Evolutionary conservation across 1,140 invertebrate genomes (phyloP).

Genomic region (Danaus melanippus): DNA sequence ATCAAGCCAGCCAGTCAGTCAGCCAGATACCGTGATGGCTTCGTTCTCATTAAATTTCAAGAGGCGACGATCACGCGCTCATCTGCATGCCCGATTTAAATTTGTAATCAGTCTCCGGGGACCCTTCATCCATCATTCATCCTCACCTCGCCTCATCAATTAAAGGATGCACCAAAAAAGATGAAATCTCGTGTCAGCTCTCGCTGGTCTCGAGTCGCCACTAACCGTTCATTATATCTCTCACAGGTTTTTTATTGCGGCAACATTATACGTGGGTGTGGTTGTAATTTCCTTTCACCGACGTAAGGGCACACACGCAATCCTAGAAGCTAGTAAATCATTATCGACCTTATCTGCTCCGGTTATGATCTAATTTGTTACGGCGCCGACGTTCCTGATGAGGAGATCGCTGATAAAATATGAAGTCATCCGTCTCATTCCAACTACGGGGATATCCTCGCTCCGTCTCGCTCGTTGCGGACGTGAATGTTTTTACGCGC

Average conservation of each 20-base stretch:
- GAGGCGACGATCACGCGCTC: conserved; percentile 34
- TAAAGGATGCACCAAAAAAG: conserved; percentile 58
- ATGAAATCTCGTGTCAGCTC: conserved; percentile 42
- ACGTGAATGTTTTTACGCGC: conserved; percentile 65
- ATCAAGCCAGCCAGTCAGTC: conserved; percentile 31
- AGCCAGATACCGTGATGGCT: conserved; percentile 30
- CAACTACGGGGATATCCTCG: conserved; percentile 38
- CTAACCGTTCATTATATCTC: conserved; percentile 71
- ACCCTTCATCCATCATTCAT: conserved; percentile 61
- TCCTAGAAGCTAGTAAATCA: conserved; percentile 24
- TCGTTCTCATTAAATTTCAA: conserved; percentile 51
- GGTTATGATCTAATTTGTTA: conserved; percentile 26
- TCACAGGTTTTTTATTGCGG: conserved; percentile 71
- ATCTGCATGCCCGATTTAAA: conserved; percentile 60
- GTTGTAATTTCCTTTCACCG: conserved; percentile 72
- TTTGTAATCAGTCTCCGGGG: conserved; percentile 55
- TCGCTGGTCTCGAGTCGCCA: conserved; percentile 52
- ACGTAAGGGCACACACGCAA: conserved; percentile 71
- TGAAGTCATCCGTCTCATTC: conserved; percentile 60
- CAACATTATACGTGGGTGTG: conserved; percentile 72
- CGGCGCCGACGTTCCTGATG: conserved; percentile 30
- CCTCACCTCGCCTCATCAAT: conserved; percentile 52
- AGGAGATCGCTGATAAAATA: conserved; percentile 68
- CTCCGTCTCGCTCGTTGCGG: conserved; percentile 34
- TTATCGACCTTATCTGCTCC: conserved; percentile 24